Evolutionary conservation across 2,797 vertebrate species (phyloP).

Genomic region (Rhinatrema bivittatum): DNA sequence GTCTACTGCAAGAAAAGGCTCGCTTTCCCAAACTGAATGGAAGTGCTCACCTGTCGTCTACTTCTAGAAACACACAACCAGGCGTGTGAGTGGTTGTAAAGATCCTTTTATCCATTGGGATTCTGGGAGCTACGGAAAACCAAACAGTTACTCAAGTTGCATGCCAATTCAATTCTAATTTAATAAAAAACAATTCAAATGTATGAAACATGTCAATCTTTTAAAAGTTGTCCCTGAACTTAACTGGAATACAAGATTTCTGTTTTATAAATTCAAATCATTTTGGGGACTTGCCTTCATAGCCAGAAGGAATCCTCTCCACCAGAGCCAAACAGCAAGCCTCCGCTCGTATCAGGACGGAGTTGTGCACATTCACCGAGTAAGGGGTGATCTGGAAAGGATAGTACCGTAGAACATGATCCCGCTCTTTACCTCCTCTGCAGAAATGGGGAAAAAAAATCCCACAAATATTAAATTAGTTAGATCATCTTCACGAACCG

Average conservation of each 20-base stretch:
- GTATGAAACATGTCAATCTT: too few species aligned
- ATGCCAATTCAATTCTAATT: too few species aligned
- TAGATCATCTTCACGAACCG: too few species aligned
- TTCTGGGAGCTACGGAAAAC: constrained; percentile 72
- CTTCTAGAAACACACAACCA: constrained; percentile 88
- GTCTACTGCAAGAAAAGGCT: neutral
- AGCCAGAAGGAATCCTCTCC: constrained; percentile 85
- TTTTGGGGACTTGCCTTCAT: constrained; percentile 79
- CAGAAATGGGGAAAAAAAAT: constrained; percentile 9
- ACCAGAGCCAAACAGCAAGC: constrained; percentile 75
- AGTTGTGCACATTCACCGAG: constrained; percentile 59
- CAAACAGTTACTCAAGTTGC: too few species aligned
- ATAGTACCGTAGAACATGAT: constrained; percentile 55
- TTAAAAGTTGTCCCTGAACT: too few species aligned
- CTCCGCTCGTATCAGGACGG: constrained; percentile 49
- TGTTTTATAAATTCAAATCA: too few species aligned
- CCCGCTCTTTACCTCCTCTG: constrained; percentile 56
- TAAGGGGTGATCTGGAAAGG: constrained; percentile 79
- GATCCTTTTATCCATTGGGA: constrained; percentile 83
- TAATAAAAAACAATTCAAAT: too few species aligned
- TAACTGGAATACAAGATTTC: too few species aligned
- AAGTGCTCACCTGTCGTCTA: constrained; percentile 77
- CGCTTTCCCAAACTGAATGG: neutral
- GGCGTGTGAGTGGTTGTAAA: constrained; percentile 92
- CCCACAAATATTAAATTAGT: too few species aligned